A percentile compares a stretch with the other conserved stretches of the same genome.
These are phyloP conservation scores for Parnassius orleans DNA, from an alignment of 2,888 invertebrate species.

Conservation along the genomic window DNA sequence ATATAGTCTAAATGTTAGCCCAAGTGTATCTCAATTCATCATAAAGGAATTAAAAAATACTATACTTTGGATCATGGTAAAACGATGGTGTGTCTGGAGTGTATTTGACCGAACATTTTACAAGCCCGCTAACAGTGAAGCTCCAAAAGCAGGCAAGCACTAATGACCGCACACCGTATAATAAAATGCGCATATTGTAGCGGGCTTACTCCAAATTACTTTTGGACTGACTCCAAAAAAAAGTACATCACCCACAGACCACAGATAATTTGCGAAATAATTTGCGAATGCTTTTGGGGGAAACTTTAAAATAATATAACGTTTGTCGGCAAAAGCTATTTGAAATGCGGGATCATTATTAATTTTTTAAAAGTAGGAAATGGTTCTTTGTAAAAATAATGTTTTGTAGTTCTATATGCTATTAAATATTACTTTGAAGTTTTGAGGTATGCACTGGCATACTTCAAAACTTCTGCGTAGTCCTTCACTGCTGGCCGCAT, in stretches of 20 bases:
- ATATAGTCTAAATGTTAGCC: too few relatives aligned
- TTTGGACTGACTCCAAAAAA: constrained; percentile 24
- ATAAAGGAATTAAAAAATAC: too few relatives aligned
- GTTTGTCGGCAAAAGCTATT: background rate
- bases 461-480: too few relatives aligned
- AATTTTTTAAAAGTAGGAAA: too few relatives aligned
- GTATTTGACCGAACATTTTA: background rate
- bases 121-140: background rate
- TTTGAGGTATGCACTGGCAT: too few relatives aligned
- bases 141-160: constrained; percentile 5
- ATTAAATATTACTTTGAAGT: too few relatives aligned
- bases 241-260: constrained; percentile 17
- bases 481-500: too few relatives aligned
- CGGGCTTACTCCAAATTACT: constrained; percentile 12
- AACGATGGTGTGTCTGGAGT: background rate
- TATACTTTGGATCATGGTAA: too few relatives aligned
- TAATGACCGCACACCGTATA: constrained; percentile 20
- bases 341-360: too few relatives aligned
- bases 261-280: constrained; percentile 20
- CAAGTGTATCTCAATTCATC: too few relatives aligned
- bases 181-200: constrained; percentile 21
- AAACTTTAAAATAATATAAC: constrained; percentile 6
- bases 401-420: too few relatives aligned
- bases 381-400: too few relatives aligned
- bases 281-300: constrained; percentile 6